phyloP scores from a whole-genome alignment of 1,140 invertebrate species.

The Formica exsecta region DNA sequence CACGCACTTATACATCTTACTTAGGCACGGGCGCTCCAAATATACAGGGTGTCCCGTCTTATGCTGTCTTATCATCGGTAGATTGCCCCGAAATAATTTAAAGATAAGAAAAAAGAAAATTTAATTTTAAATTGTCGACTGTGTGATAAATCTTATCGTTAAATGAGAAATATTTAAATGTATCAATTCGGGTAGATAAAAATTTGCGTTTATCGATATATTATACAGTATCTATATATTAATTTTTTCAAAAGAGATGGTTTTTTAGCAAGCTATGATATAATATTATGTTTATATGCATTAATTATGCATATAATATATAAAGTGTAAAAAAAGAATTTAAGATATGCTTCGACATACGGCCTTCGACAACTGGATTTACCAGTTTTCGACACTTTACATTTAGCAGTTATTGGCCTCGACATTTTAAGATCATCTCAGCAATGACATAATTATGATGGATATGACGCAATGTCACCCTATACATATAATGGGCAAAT shows the following conservation, averaged over 20 bases:
- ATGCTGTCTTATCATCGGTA: background rate
- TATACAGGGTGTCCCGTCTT: background rate
- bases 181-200: too few species aligned
- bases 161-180: too few species aligned
- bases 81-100: background rate
- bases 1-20: slow-evolving; percentile 66
- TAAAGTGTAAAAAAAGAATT: background rate
- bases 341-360: background rate
- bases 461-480: background rate
- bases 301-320: background rate
- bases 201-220: background rate
- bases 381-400: slow-evolving; percentile 51
- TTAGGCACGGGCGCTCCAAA: slow-evolving; percentile 57
- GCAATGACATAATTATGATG: slow-evolving; percentile 5
- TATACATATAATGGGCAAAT: too few species aligned
- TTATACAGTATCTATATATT: background rate
- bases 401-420: background rate
- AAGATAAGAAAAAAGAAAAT: background rate
- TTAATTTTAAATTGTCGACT: background rate
- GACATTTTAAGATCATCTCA: slow-evolving; percentile 32
- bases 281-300: background rate
- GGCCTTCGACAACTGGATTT: slow-evolving; percentile 39
- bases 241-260: background rate
- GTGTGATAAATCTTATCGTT: too few species aligned
- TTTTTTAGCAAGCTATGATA: background rate